A percentile compares a stretch with the other conserved stretches of the same genome.
Conservation (phyloP, 1,140 invertebrate genomes). For the Ostrea edulis region DNA sequence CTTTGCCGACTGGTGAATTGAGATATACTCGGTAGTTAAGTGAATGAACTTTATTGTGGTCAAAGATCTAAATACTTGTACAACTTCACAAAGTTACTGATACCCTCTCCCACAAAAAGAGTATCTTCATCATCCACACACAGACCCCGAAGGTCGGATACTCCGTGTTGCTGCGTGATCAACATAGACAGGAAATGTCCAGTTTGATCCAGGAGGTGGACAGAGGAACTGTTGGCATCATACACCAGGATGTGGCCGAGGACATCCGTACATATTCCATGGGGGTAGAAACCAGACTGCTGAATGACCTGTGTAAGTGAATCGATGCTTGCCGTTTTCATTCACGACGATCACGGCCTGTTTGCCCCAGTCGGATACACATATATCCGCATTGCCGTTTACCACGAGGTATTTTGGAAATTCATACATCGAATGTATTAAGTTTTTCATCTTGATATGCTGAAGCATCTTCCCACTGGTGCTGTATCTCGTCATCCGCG, state of each 20-base stretch:
- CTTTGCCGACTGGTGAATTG: no score
- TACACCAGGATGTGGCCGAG: not conserved
- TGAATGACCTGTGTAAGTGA: not conserved
- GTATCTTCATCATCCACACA: not conserved
- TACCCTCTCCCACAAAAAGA: not conserved
- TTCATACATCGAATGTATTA: not conserved
- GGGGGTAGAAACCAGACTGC: not conserved
- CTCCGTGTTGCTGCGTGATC: not conserved
- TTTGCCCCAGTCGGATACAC: not conserved
- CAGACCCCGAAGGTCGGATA: not conserved
- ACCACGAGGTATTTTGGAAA: not conserved
- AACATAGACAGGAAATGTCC: not conserved
- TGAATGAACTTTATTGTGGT: no score
- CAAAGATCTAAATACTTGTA: not conserved
- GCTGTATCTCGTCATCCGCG: not conserved
- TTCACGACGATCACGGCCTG: not conserved
- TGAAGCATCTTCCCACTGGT: not conserved
- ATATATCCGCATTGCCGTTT: not conserved
- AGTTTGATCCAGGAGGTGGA: not conserved
- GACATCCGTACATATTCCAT: not conserved
- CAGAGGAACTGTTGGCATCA: not conserved
- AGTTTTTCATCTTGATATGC: not conserved
- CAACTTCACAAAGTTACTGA: not conserved
- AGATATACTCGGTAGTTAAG: no score
- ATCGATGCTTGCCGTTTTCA: not conserved